Evolutionary conservation across 2,797 vertebrate species (phyloP).

Genomic region (Sebastes matsubarae): DNA sequence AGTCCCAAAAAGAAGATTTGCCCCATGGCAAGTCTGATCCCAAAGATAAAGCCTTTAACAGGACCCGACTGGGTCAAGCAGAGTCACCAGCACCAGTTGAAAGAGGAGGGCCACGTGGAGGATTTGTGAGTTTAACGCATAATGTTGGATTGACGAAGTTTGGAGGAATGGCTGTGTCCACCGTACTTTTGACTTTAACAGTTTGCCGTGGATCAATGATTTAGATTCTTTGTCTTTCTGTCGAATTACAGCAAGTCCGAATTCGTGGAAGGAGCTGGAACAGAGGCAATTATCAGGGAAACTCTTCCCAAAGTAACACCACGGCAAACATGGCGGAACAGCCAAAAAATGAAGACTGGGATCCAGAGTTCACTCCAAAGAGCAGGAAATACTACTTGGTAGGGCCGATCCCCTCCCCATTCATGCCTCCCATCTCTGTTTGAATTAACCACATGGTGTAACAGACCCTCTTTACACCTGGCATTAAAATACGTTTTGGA

Average conservation of each 20-base stretch:
- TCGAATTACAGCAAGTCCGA: conserved; percentile 85
- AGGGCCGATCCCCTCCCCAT: conserved; percentile 52
- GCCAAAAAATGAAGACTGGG: conserved; percentile 90
- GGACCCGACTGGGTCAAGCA: conserved; percentile 82
- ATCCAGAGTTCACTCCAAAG: conserved; percentile 92
- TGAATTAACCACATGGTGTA: background rate
- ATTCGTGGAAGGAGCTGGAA: conserved; percentile 93
- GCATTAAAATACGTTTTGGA: background rate
- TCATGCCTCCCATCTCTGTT: background rate
- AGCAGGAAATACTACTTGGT: conserved; percentile 98
- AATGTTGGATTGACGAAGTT: background rate
- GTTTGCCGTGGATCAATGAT: background rate
- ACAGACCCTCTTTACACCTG: background rate
- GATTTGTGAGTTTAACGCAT: conserved; percentile 87
- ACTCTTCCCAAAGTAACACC: conserved; percentile 81
- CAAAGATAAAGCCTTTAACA: conserved; percentile 86
- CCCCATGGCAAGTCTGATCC: conserved; percentile 83
- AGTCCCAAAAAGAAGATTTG: conserved; percentile 78
- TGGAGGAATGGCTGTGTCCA: background rate
- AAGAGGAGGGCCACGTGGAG: conserved; percentile 84
- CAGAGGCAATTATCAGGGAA: conserved; percentile 87
- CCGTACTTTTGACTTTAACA: background rate
- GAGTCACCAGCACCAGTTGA: conserved; percentile 84
- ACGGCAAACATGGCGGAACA: conserved; percentile 77
- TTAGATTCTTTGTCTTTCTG: background rate